A percentile compares a stretch with the other conserved stretches of the same genome.
Evolutionary conservation across 2,113 vertebrate genomes (phyloP).

Genomic region (Indicator maculatus): DNA sequence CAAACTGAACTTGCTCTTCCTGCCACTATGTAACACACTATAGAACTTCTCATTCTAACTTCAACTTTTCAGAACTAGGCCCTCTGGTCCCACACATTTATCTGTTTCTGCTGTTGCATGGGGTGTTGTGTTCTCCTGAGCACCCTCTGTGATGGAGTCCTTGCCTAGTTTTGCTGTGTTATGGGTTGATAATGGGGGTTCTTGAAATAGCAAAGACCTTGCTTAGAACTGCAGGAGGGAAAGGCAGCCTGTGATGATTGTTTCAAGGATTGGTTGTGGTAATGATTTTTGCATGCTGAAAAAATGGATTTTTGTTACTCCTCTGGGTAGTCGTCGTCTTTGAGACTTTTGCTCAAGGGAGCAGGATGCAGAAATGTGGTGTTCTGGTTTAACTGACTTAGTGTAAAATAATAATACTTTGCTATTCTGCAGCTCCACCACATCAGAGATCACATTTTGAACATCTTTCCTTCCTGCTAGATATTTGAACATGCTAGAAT

Average conservation of each 20-base stretch:
- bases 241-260: background rate
- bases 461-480: background rate
- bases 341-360: background rate
- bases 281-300: background rate
- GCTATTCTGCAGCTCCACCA: background rate
- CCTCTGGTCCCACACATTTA: background rate
- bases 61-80: background rate
- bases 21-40: background rate
- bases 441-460: background rate
- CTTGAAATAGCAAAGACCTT: background rate
- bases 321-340: background rate
- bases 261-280: background rate
- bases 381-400: background rate
- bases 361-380: background rate
- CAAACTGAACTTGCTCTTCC: rapidly evolving
- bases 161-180: background rate
- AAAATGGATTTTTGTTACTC: background rate
- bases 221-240: background rate
- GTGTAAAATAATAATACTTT: background rate
- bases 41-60: background rate
- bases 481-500: background rate
- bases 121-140: background rate
- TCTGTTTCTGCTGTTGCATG: background rate
- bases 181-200: background rate
- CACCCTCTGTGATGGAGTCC: background rate